phyloP scores from a whole-genome alignment of 2,113 vertebrate genomes.

The Electrona antarctica region DNA sequence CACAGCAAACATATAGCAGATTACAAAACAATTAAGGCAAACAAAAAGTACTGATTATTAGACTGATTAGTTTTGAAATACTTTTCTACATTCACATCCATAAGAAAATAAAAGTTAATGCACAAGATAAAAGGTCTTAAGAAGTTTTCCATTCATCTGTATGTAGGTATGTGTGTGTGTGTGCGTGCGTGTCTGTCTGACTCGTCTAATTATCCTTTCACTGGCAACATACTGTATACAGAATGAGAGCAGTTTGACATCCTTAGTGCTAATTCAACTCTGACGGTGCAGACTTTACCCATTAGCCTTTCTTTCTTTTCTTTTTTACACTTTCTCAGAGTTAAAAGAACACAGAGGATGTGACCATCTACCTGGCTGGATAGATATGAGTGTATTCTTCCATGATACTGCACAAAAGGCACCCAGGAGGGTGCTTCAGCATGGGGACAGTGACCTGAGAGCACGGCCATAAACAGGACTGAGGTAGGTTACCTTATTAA shows the following conservation, averaged over 20 bases:
- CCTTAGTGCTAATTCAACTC: too few relatives aligned
- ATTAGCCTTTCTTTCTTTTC: too few relatives aligned
- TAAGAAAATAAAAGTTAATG: constrained; percentile 53
- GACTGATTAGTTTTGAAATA: neutral
- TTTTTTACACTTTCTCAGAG: too few relatives aligned
- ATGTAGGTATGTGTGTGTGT: constrained; percentile 15
- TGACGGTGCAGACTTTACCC: too few relatives aligned
- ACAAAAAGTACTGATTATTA: constrained; percentile 6
- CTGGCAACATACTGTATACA: too few relatives aligned
- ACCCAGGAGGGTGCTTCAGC: constrained; percentile 52
- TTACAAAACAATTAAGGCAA: constrained; percentile 33
- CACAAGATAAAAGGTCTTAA: constrained; percentile 43
- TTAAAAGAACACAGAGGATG: too few relatives aligned
- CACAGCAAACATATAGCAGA: constrained; percentile 22
- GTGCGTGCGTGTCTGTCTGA: neutral
- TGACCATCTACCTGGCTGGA: too few relatives aligned
- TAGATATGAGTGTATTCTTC: too few relatives aligned
- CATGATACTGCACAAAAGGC: too few relatives aligned
- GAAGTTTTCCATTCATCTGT: constrained; percentile 44
- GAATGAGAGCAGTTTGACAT: too few relatives aligned
- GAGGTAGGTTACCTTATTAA: constrained; percentile 77
- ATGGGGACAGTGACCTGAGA: constrained; percentile 63
- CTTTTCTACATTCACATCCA: constrained; percentile 38
- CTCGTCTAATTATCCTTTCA: too few relatives aligned
- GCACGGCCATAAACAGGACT: constrained; percentile 59